A percentile compares a stretch with the other conserved stretches of the same genome.
phyloP scores from a whole-genome alignment of 2,113 vertebrate species.

The Brevimyrus niger region DNA sequence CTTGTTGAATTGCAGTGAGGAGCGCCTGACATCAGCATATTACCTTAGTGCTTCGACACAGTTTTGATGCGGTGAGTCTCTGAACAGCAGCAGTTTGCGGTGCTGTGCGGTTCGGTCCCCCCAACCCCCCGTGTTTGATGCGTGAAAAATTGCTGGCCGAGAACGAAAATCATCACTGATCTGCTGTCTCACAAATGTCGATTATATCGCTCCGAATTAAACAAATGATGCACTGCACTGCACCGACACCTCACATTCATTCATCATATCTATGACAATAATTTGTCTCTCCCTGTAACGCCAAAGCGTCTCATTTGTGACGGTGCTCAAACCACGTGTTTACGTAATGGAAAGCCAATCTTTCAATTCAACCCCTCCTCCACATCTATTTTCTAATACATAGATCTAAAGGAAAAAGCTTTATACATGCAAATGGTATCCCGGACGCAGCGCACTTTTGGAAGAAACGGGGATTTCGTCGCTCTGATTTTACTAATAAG shows the following conservation, averaged over 20 bases:
- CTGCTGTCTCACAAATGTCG: background rate
- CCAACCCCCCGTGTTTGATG: background rate
- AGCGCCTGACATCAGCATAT: background rate
- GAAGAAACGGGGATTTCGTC: conserved; percentile 39
- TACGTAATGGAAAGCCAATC: conserved; percentile 80
- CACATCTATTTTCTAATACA: conserved; percentile 64
- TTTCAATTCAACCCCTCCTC: conserved; percentile 78
- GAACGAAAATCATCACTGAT: background rate
- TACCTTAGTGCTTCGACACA: background rate
- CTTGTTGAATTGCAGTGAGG: background rate
- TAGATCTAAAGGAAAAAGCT: conserved; percentile 60
- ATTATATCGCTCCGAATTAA: background rate
- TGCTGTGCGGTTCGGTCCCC: background rate
- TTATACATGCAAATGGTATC: conserved; percentile 58
- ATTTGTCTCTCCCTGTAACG: conserved; percentile 19
- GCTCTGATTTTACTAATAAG: conserved; percentile 36
- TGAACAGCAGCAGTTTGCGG: background rate
- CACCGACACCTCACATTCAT: background rate
- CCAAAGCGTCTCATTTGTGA: conserved; percentile 65
- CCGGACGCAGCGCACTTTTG: conserved; percentile 49
- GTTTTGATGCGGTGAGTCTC: background rate
- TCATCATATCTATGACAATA: conserved; percentile 15
- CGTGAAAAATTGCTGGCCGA: background rate
- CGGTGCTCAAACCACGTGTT: conserved; percentile 80
- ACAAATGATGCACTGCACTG: background rate